Percentiles rank a stretch among this genome's conserved stretches.
These are phyloP conservation scores for Atta colombica DNA, from an alignment of 1,140 invertebrate genomes.

Conservation along the genomic window DNA sequence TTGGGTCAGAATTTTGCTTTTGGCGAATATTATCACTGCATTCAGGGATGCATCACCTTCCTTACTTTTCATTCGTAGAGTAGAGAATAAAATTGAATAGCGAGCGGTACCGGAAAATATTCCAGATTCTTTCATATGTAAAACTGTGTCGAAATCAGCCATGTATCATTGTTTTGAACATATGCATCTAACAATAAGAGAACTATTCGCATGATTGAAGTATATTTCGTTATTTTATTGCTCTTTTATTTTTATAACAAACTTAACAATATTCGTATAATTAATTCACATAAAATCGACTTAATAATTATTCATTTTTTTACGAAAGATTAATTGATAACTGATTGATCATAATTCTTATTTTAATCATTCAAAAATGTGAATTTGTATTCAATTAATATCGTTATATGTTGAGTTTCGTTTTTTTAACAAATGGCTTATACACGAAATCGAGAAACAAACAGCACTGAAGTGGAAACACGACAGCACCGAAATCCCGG, in stretches of 20 bases:
- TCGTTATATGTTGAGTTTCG: neutral
- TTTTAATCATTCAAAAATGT: neutral
- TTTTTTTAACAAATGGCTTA: constrained; percentile 15
- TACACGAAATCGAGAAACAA: constrained; percentile 9
- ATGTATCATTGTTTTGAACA: constrained; percentile 28
- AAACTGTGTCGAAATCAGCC: constrained; percentile 27
- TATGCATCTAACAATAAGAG: neutral
- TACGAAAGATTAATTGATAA: neutral
- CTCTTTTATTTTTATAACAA: neutral
- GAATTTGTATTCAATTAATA: neutral
- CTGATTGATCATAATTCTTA: neutral
- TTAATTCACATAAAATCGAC: neutral
- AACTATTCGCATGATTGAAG: constrained; percentile 1
- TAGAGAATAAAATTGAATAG: constrained; percentile 24
- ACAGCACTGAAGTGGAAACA: constrained; percentile 20
- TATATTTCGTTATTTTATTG: neutral
- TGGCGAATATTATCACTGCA: neutral
- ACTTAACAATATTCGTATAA: neutral
- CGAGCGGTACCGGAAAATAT: neutral
- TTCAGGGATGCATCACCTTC: constrained; percentile 1
- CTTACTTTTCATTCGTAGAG: neutral
- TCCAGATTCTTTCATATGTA: constrained; percentile 35
- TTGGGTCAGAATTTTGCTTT: neutral
- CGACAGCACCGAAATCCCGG: constrained; percentile 27
- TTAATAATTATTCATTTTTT: neutral